Percentiles rank a stretch among this genome's conserved stretches.
phyloP scores from a whole-genome alignment of 1,140 invertebrate genomes.

The Drosophila ohnishii region DNA sequence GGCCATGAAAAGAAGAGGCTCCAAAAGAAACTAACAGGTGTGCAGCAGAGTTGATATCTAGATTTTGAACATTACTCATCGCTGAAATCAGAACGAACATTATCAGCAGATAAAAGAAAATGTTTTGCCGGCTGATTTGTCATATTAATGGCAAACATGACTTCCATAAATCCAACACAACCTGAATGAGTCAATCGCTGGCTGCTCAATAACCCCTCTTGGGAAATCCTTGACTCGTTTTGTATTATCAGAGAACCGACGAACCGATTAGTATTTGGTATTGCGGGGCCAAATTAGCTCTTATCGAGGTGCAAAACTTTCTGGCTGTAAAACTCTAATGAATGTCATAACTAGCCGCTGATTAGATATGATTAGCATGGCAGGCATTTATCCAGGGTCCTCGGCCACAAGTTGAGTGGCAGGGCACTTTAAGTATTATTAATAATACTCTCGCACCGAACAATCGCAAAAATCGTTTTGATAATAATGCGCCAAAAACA shows the following conservation, averaged over 20 bases:
- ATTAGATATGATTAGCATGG: conserved; percentile 39
- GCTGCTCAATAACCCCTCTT: background rate
- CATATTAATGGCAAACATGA: conserved; percentile 4
- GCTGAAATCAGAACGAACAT: conserved; percentile 28
- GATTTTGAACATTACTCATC: conserved; percentile 30
- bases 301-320: conserved; percentile 35
- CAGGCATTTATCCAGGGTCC: conserved; percentile 34
- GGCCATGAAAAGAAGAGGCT: conserved; percentile 5
- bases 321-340: conserved; percentile 25
- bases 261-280: conserved; percentile 14
- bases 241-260: background rate
- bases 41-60: conserved; percentile 19
- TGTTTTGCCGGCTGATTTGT: background rate
- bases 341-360: conserved; percentile 8
- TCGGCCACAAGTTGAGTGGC: conserved; percentile 21
- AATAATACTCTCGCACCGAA: conserved; percentile 30
- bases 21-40: conserved; percentile 24
- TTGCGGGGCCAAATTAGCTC: conserved; percentile 1
- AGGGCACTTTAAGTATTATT: conserved; percentile 35
- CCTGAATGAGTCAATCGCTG: conserved; percentile 8
- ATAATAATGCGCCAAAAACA: conserved; percentile 54
- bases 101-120: conserved; percentile 31
- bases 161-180: conserved; percentile 2
- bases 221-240: conserved; percentile 20
- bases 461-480: conserved; percentile 41